Evolutionary conservation across 2,888 invertebrate genomes (phyloP).

Genomic region (Callimorpha dominula): DNA sequence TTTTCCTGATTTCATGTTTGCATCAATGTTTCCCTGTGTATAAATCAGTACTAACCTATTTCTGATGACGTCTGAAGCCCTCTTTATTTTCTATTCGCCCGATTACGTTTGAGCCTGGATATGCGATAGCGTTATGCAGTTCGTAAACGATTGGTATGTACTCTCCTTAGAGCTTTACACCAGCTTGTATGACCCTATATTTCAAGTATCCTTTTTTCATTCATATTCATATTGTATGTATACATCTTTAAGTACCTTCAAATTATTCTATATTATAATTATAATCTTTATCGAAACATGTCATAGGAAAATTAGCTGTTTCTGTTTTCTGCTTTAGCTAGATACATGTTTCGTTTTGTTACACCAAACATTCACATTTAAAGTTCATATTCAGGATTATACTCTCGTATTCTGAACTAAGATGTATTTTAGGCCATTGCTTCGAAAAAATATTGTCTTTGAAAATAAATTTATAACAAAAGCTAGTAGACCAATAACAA

Average conservation of each 20-base stretch:
- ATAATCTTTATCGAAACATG: background rate
- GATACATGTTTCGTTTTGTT: background rate
- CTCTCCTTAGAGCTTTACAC: constrained; percentile 28
- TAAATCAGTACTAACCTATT: constrained; percentile 36
- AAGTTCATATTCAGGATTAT: background rate
- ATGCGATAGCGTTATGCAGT: constrained; percentile 66
- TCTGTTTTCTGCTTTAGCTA: background rate
- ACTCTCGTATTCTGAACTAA: background rate
- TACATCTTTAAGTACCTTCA: background rate
- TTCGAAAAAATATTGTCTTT: background rate
- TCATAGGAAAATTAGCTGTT: background rate
- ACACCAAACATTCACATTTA: background rate
- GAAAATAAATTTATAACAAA: background rate
- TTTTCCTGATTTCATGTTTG: constrained; percentile 19
- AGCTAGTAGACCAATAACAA: background rate
- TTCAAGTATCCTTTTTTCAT: background rate
- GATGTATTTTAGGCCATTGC: background rate
- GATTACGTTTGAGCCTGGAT: constrained; percentile 75
- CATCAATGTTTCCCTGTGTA: constrained; percentile 31
- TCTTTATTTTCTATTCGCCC: constrained; percentile 56
- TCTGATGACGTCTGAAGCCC: constrained; percentile 46
- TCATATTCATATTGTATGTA: background rate
- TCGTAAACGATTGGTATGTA: constrained; percentile 70
- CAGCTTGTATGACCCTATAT: constrained; percentile 22
- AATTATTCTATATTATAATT: background rate